Evolutionary conservation across 2,797 vertebrate genomes (phyloP).

Genomic region (Peromyscus nudipes): DNA sequence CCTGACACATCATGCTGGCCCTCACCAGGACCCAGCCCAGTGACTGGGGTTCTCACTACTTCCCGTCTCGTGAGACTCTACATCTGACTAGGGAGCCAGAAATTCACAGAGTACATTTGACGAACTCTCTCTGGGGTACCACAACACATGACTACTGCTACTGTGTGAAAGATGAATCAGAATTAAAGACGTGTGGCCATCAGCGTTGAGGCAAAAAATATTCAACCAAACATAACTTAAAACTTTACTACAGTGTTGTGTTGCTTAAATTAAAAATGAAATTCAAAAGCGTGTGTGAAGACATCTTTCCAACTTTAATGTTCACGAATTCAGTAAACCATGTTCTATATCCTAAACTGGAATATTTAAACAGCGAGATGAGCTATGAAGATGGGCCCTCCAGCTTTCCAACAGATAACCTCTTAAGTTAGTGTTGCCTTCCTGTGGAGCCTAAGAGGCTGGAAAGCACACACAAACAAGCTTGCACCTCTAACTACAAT

Average conservation of each 20-base stretch:
- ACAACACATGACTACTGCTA: constrained; percentile 61
- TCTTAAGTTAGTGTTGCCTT: background rate
- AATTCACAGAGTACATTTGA: constrained; percentile 75
- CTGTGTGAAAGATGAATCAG: constrained; percentile 69
- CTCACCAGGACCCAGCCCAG: constrained; percentile 80
- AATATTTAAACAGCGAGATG: background rate
- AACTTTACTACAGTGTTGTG: constrained; percentile 31
- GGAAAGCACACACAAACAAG: background rate
- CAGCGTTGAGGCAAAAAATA: constrained; percentile 69
- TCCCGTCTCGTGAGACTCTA: constrained; percentile 72
- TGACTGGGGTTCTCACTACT: constrained; percentile 81
- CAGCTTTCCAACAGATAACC: background rate
- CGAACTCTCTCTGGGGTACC: constrained; percentile 64
- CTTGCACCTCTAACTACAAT: background rate
- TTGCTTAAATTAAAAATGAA: background rate
- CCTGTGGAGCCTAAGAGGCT: background rate
- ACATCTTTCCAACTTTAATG: background rate
- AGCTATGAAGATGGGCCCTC: background rate
- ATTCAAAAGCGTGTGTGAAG: background rate
- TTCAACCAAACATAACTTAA: constrained; percentile 65
- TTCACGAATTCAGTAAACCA: constrained; percentile 12
- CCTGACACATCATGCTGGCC: constrained; percentile 76
- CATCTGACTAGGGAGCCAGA: constrained; percentile 79
- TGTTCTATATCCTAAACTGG: background rate
- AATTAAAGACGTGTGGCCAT: constrained; percentile 71